Base-by-base conservation (phyloP, 2,797 vertebrate genomes). In the Liasis olivaceus region DNA sequence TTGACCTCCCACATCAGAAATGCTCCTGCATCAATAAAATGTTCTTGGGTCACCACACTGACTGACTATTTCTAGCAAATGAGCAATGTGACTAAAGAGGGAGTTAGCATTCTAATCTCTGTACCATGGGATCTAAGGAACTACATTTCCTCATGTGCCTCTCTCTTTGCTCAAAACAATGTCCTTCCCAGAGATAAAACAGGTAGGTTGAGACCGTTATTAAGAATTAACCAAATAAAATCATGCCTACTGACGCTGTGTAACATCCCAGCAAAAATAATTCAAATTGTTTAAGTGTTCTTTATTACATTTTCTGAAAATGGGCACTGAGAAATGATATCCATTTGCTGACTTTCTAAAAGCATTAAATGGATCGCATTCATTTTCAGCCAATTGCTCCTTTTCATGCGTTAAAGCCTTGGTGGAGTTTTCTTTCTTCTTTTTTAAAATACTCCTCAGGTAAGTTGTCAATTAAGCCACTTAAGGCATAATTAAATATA, bases 241-340 rank as follows among this genome's bases (percentile, higher is more conserved):
- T 77, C 84, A 92, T 36, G 92, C 93, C 95, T 95, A 31, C 64
- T 94, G 94, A 93, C 1, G 42, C 93, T 85, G 95, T 91, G 0
- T 8, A 91, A 85, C 36, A 92, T 47, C 2, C 22, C 28, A 87
- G 28, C 66, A 94, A 93, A 54, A 85, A 22, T 51, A 66, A 22
- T 17, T 85, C 28, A 94, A 94, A 94, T 92, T 93, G 90, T 42
- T 91, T 95, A 95, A 94, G 69, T 94, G 62, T 36, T 91, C 58
- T 13, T 95, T 85, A 94, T 96, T 96, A 94, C 28, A 92, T 28
- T 54, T 28, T 12, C 60, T 90, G 42, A 95, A 96, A 96, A 94
- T 64, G 77, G 92, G 93, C 89, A 36, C 12, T 89, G 92, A 93
- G 63, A 92, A 95, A 62, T 92, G 94, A 92, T 86, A 94, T 92